phyloP scores from a whole-genome alignment of 2,797 vertebrate genomes.

The Picus viridis region DNA sequence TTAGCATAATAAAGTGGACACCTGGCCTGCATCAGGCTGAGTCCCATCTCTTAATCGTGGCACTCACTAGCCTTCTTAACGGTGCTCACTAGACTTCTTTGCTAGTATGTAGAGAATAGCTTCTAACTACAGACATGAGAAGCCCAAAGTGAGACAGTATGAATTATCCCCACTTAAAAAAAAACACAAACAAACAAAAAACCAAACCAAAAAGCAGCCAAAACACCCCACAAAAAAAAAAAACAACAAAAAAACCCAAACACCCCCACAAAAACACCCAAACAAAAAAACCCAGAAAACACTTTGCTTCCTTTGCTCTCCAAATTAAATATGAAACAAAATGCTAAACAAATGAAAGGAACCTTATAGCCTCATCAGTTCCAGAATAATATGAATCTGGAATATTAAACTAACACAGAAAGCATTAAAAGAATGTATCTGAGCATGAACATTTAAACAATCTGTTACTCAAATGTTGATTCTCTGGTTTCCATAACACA shows the following conservation, averaged over 20 bases:
- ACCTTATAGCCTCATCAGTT: background rate
- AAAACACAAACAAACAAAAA: no score
- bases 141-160: background rate
- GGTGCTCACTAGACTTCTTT: background rate
- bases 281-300: background rate
- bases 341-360: background rate
- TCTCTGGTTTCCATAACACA: background rate
- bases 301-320: no score
- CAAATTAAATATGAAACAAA: background rate
- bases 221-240: no score
- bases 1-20: no score
- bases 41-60: no score
- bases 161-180: background rate
- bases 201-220: background rate
- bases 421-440: background rate
- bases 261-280: no score
- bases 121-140: background rate
- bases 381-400: background rate
- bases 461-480: accelerated
- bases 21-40: no score
- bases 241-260: no score
- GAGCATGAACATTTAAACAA: background rate
- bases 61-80: no score
- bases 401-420: background rate
- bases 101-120: background rate